Conservation (phyloP, 2,113 vertebrate species). For the Spheniscus mendiculus region DNA sequence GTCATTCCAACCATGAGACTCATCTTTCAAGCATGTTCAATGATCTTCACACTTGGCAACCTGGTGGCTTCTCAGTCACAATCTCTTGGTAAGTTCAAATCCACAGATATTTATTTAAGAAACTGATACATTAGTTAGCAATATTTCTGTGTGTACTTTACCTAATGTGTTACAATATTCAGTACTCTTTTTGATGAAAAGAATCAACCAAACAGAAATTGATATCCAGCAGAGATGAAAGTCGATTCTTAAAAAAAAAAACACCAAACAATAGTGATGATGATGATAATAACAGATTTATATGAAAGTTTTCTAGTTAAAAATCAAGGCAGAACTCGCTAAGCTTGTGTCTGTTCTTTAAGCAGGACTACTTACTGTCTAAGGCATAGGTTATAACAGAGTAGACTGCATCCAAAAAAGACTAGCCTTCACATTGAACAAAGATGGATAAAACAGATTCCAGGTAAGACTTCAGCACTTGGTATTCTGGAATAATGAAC, state of each 20-base stretch:
- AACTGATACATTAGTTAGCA: not conserved
- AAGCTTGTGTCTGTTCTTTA: not conserved
- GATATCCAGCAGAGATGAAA: not conserved
- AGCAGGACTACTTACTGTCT: not conserved
- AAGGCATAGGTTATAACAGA: not conserved
- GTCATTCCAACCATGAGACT: constrained; percentile 25
- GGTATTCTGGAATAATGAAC: not conserved
- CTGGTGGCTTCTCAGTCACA: not conserved
- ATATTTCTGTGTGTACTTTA: not conserved
- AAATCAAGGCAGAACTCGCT: not conserved
- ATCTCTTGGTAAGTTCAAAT: constrained; percentile 53
- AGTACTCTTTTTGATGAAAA: not conserved
- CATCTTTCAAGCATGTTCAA: not conserved
- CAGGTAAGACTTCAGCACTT: not conserved
- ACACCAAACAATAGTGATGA: too few species aligned
- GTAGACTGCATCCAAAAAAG: not conserved
- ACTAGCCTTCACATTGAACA: not conserved
- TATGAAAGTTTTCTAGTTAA: not conserved
- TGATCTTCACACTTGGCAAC: not conserved
- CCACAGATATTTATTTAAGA: not conserved
- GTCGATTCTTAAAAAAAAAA: not conserved
- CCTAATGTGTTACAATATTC: not conserved
- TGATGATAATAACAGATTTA: not conserved
- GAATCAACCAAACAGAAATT: not conserved
- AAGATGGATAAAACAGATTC: not conserved